Evolutionary conservation across 2,113 vertebrate species (phyloP), one percentile per base, ranked within the genome.

Genomic region (Vicugna pacos): DNA sequence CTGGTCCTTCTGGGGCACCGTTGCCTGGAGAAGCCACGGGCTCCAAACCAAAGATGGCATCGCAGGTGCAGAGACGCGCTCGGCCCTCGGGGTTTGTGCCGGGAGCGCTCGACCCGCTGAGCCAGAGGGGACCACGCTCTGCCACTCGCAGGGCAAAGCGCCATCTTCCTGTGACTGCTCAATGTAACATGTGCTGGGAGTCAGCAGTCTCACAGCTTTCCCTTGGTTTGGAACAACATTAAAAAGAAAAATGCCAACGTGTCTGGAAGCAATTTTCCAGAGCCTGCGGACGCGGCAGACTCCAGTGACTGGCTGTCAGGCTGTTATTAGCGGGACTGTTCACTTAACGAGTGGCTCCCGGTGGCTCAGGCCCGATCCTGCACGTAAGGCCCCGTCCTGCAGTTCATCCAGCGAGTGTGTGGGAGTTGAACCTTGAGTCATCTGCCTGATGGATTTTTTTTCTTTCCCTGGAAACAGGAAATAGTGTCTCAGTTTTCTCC

Each of bases 401-500:
- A 15, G 11, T 15, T 81, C 69, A 54, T 22, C 30, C 69, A 70
- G 35, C 1, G 3, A 69, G 8, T 16, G 4, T 84, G 22, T 58
- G 52, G 38, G 46, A 56, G 52, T 6, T 81, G 83, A 80, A 84
- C 58, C 56, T 87, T 58, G 46, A 88, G 60, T 89, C 38, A 20
- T 84, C 93, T 60, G 35, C 70, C 84, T 89, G 64, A 85, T 50
- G 89, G 85, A 42, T 48, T 82, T 94, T 73, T 77, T 28, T 79
- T 52, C 52, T 72, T 87, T 58, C 82, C 87, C 30, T 89, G 86
- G 67, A 88, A 97, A 91, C 62, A 83, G 67, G 86, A 89, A 95
- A 85, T 69, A 76, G 35, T 72, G 72, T 60, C 77, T 94, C 32
- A n/a, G 46, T 70, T 97, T 93, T 93, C 82, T 96, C 38, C 58